Evolutionary conservation across 2,797 vertebrate species (phyloP).

Genomic region (Chaetodon trifasciatus): DNA sequence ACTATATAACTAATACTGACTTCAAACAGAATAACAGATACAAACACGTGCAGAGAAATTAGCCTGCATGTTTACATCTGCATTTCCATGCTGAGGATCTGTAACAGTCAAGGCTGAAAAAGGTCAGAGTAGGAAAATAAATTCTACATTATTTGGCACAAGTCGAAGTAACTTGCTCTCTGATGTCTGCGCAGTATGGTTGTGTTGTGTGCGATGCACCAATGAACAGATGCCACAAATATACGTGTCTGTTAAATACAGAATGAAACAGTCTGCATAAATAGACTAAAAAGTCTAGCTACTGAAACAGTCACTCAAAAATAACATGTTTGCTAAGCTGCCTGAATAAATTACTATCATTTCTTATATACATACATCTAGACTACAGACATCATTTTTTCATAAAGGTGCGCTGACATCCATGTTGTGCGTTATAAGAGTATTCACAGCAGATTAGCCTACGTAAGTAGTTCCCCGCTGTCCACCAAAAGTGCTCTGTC

Average conservation of each 20-base stretch:
- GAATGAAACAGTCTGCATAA: conserved; percentile 21
- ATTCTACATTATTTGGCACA: conserved; percentile 59
- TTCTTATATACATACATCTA: conserved; percentile 60
- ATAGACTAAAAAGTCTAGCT: conserved; percentile 18
- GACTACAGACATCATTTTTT: conserved; percentile 32
- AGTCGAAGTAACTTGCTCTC: conserved; percentile 34
- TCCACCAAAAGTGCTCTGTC: conserved; percentile 46
- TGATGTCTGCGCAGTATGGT: conserved; percentile 13
- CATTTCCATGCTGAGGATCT: conserved; percentile 13
- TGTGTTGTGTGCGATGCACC: conserved; percentile 11
- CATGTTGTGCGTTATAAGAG: conserved; percentile 63
- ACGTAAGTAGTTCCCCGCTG: conserved; percentile 6
- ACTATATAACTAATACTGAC: conserved; percentile 26
- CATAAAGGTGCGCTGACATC: conserved; percentile 67
- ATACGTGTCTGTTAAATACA: background rate
- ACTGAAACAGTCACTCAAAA: conserved; percentile 40
- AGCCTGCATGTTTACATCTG: conserved; percentile 14
- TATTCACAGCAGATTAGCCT: conserved; percentile 41
- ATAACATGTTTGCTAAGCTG: conserved; percentile 66
- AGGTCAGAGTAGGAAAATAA: conserved; percentile 61
- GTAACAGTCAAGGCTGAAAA: conserved; percentile 42
- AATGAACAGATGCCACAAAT: conserved; percentile 16
- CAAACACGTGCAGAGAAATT: conserved; percentile 25
- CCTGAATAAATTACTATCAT: conserved; percentile 68
- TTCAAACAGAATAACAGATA: conserved; percentile 12